These are phyloP conservation scores for Holacanthella duospinosa DNA, from an alignment of 2,888 invertebrate genomes.

Conservation along the genomic window DNA sequence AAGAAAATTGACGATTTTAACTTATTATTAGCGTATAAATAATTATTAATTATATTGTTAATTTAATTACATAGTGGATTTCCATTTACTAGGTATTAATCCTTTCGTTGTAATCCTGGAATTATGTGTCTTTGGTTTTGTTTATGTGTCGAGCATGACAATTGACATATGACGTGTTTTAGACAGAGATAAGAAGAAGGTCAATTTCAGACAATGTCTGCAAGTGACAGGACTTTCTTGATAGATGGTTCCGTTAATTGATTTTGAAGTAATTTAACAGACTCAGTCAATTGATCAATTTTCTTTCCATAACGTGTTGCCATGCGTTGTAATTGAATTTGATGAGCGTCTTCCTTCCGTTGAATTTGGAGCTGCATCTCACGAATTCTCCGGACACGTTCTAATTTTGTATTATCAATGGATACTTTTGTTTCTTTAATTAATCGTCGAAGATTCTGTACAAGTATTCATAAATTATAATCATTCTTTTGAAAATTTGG, in stretches of 20 bases:
- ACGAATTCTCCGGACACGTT: not conserved
- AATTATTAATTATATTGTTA: too few species aligned
- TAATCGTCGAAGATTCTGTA: not conserved
- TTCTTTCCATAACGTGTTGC: not conserved
- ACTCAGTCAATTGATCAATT: slow-evolving; percentile 1
- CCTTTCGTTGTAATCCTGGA: too few species aligned
- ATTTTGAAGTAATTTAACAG: not conserved
- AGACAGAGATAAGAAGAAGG: too few species aligned
- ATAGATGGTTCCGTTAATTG: not conserved
- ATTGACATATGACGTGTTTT: too few species aligned
- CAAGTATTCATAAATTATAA: not conserved
- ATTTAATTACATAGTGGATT: too few species aligned
- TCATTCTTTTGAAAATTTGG: not conserved
- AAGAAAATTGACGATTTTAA: too few species aligned
- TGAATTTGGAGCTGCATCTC: slow-evolving; percentile 8
- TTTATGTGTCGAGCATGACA: too few species aligned
- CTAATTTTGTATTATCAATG: not conserved
- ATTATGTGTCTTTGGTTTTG: too few species aligned
- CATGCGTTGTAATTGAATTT: not conserved
- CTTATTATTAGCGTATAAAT: too few species aligned
- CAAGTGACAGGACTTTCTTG: too few species aligned
- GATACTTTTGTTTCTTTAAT: not conserved
- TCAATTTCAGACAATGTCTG: too few species aligned
- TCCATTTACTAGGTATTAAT: too few species aligned
- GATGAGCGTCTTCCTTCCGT: slow-evolving; percentile 9